Evolutionary conservation across 1,140 invertebrate genomes (phyloP).

Genomic region (Nephila pilipes): DNA sequence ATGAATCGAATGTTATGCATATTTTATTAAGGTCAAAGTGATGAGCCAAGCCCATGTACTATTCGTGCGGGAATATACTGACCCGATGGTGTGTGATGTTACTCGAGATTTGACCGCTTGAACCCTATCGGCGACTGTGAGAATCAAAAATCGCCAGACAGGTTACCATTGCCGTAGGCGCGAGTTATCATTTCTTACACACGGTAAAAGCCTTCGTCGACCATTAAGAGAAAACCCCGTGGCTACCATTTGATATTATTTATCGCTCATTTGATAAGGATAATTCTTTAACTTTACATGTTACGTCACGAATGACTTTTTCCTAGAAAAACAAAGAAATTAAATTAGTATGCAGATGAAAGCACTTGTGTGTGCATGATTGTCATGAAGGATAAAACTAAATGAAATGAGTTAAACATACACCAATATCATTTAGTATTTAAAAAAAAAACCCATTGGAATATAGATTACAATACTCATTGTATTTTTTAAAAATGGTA

Average conservation of each 20-base stretch:
- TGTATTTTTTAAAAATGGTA: too few species aligned
- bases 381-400: too few species aligned
- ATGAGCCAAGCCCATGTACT: constrained; percentile 60
- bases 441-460: too few species aligned
- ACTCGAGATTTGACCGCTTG: constrained; percentile 41
- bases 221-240: background rate
- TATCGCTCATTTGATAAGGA: background rate
- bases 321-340: too few species aligned
- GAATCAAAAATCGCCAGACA: constrained; percentile 65
- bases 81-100: constrained; percentile 54
- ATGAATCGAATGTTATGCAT: constrained; percentile 46
- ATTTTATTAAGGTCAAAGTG: constrained; percentile 59
- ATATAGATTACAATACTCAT: too few species aligned
- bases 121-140: constrained; percentile 64
- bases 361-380: too few species aligned
- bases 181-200: background rate
- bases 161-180: constrained; percentile 52
- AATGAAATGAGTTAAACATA: too few species aligned
- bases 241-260: background rate
- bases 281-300: background rate
- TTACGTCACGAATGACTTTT: too few species aligned
- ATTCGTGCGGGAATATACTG: constrained; percentile 63
- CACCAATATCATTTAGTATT: too few species aligned
- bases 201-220: background rate
- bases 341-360: too few species aligned